These are phyloP conservation scores for Sandelia bainsii DNA, from an alignment of 2,797 vertebrate species.

Conservation along the genomic window DNA sequence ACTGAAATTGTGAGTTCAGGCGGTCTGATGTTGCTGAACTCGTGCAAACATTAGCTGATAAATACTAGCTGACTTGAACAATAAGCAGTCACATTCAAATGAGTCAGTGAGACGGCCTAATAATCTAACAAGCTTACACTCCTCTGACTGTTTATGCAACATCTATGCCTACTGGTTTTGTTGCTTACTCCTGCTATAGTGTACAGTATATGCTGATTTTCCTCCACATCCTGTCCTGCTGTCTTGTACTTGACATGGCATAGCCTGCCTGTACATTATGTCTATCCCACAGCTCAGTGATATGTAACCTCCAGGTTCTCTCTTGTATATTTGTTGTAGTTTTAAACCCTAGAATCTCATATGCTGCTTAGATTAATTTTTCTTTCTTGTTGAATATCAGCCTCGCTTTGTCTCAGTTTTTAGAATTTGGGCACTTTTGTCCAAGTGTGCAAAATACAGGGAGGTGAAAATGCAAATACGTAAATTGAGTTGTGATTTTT, in stretches of 20 bases:
- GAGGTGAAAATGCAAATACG: no score
- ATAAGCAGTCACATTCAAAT: slow-evolving; percentile 64
- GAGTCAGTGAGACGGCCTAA: slow-evolving; percentile 54
- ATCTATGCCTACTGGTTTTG: slow-evolving; percentile 34
- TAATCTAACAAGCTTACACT: slow-evolving; percentile 60
- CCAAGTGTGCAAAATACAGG: no score
- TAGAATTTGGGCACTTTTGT: no score
- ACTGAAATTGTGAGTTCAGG: slow-evolving; percentile 45
- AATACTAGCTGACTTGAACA: slow-evolving; percentile 53
- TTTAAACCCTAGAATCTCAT: slow-evolving; percentile 55
- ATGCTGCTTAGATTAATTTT: slow-evolving; percentile 48
- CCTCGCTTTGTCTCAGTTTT: slow-evolving; percentile 1
- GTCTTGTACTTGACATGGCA: slow-evolving; percentile 59
- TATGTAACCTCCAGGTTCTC: slow-evolving; percentile 60
- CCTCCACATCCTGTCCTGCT: slow-evolving; percentile 53
- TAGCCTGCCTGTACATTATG: slow-evolving; percentile 70
- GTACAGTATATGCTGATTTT: slow-evolving; percentile 35
- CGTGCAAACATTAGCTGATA: slow-evolving; percentile 51
- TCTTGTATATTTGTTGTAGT: slow-evolving; percentile 60
- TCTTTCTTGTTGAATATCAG: slow-evolving; percentile 24
- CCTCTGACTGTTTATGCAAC: slow-evolving; percentile 58
- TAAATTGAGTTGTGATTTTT: no score
- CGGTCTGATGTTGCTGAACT: slow-evolving; percentile 19
- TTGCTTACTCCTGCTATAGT: slow-evolving; percentile 40
- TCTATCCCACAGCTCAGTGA: slow-evolving; percentile 59